Evolutionary conservation across 2,113 vertebrate genomes (phyloP).

Genomic region (Ancistrus triradiatus): DNA sequence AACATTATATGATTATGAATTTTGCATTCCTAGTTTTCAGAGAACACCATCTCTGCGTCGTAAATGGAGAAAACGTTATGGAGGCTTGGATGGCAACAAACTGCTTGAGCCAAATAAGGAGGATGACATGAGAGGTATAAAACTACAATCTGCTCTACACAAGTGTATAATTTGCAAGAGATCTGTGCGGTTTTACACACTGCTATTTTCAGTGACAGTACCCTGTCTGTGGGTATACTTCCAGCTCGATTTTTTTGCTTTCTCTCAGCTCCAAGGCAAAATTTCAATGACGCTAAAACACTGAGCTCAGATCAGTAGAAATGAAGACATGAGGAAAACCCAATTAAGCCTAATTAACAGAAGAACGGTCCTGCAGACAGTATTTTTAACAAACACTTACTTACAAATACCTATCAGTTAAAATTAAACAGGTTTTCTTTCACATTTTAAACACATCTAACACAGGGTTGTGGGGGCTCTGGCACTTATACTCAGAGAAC

Average conservation of each 20-base stretch:
- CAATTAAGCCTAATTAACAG: too few relatives aligned
- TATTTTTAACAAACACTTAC: too few relatives aligned
- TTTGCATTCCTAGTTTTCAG: constrained; percentile 55
- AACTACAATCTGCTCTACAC: not conserved
- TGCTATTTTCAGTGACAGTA: constrained; percentile 44
- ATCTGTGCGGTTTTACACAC: constrained; percentile 26
- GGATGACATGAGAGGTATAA: constrained; percentile 53
- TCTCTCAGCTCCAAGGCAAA: not conserved
- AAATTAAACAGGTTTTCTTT: too few relatives aligned
- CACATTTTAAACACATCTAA: too few relatives aligned
- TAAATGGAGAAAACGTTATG: constrained; percentile 69
- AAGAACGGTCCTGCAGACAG: too few relatives aligned
- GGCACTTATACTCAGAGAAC: too few relatives aligned
- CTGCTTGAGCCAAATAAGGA: constrained; percentile 64
- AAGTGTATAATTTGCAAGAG: constrained; percentile 21
- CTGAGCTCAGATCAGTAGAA: not conserved
- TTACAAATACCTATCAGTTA: too few relatives aligned
- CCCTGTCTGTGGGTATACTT: constrained; percentile 27
- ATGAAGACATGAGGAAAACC: not conserved
- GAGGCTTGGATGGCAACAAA: constrained; percentile 66
- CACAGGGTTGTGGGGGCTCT: too few relatives aligned
- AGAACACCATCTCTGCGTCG: constrained; percentile 63
- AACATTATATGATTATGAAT: not conserved
- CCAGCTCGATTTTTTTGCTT: constrained; percentile 37
- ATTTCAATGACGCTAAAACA: not conserved